A percentile compares a stretch with the other conserved stretches of the same genome.
Evolutionary conservation across 2,888 invertebrate species (phyloP).

Genomic region (Pseudanteris insignis): DNA sequence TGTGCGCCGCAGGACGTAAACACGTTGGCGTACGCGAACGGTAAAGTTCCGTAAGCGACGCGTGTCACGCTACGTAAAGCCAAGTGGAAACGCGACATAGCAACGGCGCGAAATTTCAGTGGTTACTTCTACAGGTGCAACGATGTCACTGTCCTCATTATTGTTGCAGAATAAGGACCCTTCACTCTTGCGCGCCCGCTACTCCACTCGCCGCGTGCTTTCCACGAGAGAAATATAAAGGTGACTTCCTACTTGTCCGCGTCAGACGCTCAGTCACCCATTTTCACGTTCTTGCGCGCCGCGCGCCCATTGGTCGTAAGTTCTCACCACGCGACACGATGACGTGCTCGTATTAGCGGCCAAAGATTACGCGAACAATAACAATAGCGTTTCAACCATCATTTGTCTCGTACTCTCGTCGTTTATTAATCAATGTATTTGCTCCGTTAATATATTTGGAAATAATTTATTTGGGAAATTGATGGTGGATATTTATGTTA

Average conservation of each 20-base stretch:
- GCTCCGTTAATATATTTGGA: too few species aligned
- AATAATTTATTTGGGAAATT: too few species aligned
- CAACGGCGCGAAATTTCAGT: slow-evolving; percentile 12
- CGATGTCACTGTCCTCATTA: slow-evolving; percentile 44
- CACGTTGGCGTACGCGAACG: too few species aligned
- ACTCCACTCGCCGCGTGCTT: slow-evolving; percentile 27
- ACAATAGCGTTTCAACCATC: too few species aligned
- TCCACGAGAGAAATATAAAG: slow-evolving; percentile 35
- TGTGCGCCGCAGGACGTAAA: too few species aligned
- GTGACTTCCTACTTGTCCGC: slow-evolving; percentile 28
- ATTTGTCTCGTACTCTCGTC: slow-evolving; percentile 10
- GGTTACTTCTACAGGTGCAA: slow-evolving; percentile 31
- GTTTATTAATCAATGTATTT: not conserved
- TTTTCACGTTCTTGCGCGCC: slow-evolving; percentile 26
- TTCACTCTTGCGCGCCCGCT: slow-evolving; percentile 31
- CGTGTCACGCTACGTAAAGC: too few species aligned
- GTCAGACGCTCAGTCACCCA: slow-evolving; percentile 27
- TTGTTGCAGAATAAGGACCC: slow-evolving; percentile 38
- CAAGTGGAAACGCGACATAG: too few species aligned
- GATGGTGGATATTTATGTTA: too few species aligned
- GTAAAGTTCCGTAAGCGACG: too few species aligned
- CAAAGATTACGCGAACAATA: slow-evolving; percentile 22
- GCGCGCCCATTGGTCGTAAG: slow-evolving; percentile 17
- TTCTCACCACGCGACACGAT: slow-evolving; percentile 6
- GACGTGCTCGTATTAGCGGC: slow-evolving; percentile 12